Base-by-base conservation (phyloP, 2,888 invertebrate genomes). In the Shargacucullia verbasci region DNA sequence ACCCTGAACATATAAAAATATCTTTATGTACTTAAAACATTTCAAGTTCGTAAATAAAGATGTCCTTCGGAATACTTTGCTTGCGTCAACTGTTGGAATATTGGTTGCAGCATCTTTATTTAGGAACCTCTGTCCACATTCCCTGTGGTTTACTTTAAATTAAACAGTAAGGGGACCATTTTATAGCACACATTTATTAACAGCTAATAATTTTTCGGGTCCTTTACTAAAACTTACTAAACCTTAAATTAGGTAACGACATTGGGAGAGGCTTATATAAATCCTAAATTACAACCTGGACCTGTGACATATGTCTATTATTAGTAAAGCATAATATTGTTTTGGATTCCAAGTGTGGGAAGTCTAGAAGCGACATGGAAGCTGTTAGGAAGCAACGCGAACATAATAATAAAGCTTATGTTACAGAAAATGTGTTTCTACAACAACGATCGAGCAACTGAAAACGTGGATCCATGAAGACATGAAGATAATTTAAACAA, bases 1-100 rank as follows among this genome's bases (percentile, higher is more conserved):
- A 89, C 86, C 87, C 89, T 86, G 88, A 91, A 91, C 90, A 92
- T 94, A 93, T 89, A 93, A 93, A 94, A 93, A 93, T 94, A 92
- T 92, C 83, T 90, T 89, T 85, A 91, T 92, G 91, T 92, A 91
- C 91, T 92, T 91, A 82, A 88, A 89, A 86, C 82, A 80, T 81
- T 80, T 80, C 71, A 67, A 74, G 76, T 82, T 84, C 82, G 76
- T 80, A 79, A 79, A 84, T 82, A 85, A 86, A 89, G 82, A 82
- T 78, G 84, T 79, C 70, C 59, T 46, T 52, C 27, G 41, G 57
- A 62, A 50, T 57, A 57, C 50, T 60, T 40, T 43, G 58, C 54
- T 59, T 34, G 10, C 43, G 50, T 54, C 52, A 48, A 49, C 41
- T 63, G 29, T 43, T 33, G 39, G 34, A 50, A 44, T 40, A 56